Percentiles rank a stretch among this genome's conserved stretches.
phyloP scores from a whole-genome alignment of 2,888 invertebrate species.

The Parthenolecanium corni region DNA sequence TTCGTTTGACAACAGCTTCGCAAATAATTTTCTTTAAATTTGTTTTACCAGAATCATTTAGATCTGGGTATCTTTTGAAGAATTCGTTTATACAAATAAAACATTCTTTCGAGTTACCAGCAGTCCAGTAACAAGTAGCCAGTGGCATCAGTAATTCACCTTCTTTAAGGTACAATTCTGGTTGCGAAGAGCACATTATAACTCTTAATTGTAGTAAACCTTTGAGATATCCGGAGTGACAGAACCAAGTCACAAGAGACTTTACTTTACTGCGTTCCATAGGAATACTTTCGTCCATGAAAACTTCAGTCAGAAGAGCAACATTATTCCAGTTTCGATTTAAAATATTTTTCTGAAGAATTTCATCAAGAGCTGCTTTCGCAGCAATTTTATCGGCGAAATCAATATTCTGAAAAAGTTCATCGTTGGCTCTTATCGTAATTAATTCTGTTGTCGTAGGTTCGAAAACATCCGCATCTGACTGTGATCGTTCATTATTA shows the following conservation, averaged over 20 bases:
- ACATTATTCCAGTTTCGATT: background rate
- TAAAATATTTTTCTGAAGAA: background rate
- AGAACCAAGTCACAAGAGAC: background rate
- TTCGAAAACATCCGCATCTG: background rate
- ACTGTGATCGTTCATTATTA: background rate
- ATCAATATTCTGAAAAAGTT: background rate
- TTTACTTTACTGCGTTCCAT: background rate
- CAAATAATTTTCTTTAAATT: background rate
- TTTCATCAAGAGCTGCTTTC: background rate
- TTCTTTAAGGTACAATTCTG: background rate
- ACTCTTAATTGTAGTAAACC: background rate
- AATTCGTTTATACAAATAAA: conserved; percentile 1
- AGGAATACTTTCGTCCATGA: background rate
- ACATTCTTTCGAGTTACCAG: conserved; percentile 11
- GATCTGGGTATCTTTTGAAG: background rate
- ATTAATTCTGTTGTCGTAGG: background rate
- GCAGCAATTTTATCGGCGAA: background rate
- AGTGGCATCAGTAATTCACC: conserved; percentile 10
- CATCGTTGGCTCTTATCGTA: background rate
- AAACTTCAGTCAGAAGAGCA: background rate
- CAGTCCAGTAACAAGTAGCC: conserved; percentile 6
- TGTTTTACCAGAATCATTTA: conserved; percentile 1
- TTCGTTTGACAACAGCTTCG: conserved; percentile 5
- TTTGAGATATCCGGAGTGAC: background rate
- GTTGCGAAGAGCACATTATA: background rate